Base-by-base conservation (phyloP, 2,113 vertebrate species). In the Megaceryle maxima region DNA sequence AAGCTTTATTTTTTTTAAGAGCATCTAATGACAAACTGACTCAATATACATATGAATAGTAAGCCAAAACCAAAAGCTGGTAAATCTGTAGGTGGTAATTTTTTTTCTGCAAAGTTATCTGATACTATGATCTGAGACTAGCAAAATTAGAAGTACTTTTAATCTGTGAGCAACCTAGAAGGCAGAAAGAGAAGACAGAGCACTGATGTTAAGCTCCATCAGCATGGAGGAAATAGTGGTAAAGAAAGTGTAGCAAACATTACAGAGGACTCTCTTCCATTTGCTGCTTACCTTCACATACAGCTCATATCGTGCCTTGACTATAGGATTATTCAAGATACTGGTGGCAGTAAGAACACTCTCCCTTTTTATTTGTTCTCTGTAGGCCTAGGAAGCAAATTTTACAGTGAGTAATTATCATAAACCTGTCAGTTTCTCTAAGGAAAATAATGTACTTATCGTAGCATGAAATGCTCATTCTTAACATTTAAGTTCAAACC, bases 331-430 rank as follows among this genome's bases (percentile, higher is more conserved):
- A 96, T 99, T 99, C 97, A 99, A 97, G 89, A 99, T 99, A 95
- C 98, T 99, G 88, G 98, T 98, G 93, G 98, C 98, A 82, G 98
- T 99, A 92, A 99, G 97, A 57, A 99, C 98, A 75, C 98, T 99
- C 87, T 99, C 98, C 87, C 98, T 98, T 97, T 98, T 98, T 95
- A 99, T 98, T 96, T 99, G 98, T 87, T 99, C 98, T 96, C 98
- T 98, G 88, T 98, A 99, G 74, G 97, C 98, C 98, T 99, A 92
- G 50, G 79, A 95, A 92, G 94, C 67, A 95, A 85, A 87, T 88
- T 84, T 74, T 44, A 83, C 10, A 59, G 57, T 88, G 46, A 91
- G 22, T 81, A 80, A 86, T 44, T 57, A 88, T 20, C 50, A 86
- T 0, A 4, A 11, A 83, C 19, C 8, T 78, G 11, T 59, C 51